These are phyloP conservation scores for Drosophila rubida DNA, from an alignment of 2,888 invertebrate genomes.

Conservation along the genomic window DNA sequence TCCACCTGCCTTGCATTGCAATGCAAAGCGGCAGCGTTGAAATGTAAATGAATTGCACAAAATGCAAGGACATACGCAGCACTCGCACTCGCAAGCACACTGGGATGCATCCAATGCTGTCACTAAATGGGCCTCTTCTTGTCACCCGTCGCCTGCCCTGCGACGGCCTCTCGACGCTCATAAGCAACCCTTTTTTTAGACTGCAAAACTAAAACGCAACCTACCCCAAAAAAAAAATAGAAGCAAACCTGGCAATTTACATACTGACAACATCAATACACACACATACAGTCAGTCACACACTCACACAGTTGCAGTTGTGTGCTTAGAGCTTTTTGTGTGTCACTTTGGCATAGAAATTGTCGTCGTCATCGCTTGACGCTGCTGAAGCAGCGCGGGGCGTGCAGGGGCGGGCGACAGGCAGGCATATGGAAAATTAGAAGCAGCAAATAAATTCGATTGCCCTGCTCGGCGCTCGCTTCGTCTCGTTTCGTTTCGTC, in stretches of 20 bases:
- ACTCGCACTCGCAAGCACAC: slow-evolving; percentile 31
- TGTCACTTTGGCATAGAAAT: slow-evolving; percentile 79
- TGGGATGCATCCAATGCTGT: slow-evolving; percentile 54
- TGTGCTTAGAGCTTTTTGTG: slow-evolving; percentile 64
- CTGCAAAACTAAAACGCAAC: slow-evolving; percentile 59
- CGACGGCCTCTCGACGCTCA: slow-evolving; percentile 7
- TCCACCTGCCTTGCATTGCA: slow-evolving; percentile 59
- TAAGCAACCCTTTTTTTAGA: slow-evolving; percentile 65
- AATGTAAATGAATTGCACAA: slow-evolving; percentile 80
- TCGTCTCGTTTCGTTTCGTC: slow-evolving; percentile 12
- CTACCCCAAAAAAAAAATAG: slow-evolving; percentile 67
- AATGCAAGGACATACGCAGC: slow-evolving; percentile 79
- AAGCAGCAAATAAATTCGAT: slow-evolving; percentile 78
- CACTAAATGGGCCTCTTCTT: slow-evolving; percentile 38
- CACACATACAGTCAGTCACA: slow-evolving; percentile 11
- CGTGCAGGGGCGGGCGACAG: too few relatives aligned
- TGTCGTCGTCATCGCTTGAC: slow-evolving; percentile 68
- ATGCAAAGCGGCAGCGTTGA: slow-evolving; percentile 65
- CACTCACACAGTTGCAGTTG: slow-evolving; percentile 6
- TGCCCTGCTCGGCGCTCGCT: slow-evolving; percentile 62
- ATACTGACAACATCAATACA: slow-evolving; percentile 76
- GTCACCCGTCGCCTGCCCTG: background rate
- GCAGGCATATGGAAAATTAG: slow-evolving; percentile 65
- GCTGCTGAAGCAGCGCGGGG: background rate
- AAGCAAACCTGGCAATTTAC: slow-evolving; percentile 70